Evolutionary conservation across 2,888 invertebrate species (phyloP).

Genomic region (Caradrina kadenii): DNA sequence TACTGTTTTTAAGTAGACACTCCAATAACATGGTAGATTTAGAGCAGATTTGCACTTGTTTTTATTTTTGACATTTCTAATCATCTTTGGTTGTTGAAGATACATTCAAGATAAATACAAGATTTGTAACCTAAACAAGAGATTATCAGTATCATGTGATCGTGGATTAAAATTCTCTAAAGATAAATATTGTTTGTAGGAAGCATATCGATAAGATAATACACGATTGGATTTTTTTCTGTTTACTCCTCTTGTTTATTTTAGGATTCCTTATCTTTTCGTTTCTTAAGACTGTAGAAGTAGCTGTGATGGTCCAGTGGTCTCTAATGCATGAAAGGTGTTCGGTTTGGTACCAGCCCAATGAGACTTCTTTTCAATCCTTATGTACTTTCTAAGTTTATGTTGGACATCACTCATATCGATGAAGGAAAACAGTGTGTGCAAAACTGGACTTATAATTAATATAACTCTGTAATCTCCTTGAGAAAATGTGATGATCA

Average conservation of each 20-base stretch:
- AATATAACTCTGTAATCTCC: too few species aligned
- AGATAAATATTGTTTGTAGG: constrained; percentile 37
- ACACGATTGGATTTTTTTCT: constrained; percentile 32
- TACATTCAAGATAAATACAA: constrained; percentile 35
- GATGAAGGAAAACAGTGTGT: too few species aligned
- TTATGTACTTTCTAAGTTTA: too few species aligned
- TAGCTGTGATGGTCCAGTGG: too few species aligned
- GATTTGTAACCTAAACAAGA: constrained; percentile 21
- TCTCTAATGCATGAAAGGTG: too few species aligned
- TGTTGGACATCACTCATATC: too few species aligned
- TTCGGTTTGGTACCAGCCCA: too few species aligned
- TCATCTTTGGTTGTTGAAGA: constrained; percentile 16
- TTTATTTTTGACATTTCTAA: constrained; percentile 20
- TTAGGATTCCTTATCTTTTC: constrained; percentile 3
- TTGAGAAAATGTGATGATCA: too few species aligned
- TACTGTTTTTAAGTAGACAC: constrained; percentile 5
- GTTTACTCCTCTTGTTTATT: constrained; percentile 25
- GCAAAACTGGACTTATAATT: too few species aligned
- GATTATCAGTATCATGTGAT: constrained; percentile 49
- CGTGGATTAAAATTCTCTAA: constrained; percentile 38
- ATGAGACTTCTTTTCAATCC: too few species aligned
- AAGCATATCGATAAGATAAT: constrained; percentile 51
- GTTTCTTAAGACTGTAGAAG: too few species aligned
- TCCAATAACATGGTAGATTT: constrained; percentile 15
- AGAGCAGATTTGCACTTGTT: constrained; percentile 18